Evolutionary conservation across 1,140 invertebrate species (phyloP).

Genomic region (Thaumetopoea pityocampa): DNA sequence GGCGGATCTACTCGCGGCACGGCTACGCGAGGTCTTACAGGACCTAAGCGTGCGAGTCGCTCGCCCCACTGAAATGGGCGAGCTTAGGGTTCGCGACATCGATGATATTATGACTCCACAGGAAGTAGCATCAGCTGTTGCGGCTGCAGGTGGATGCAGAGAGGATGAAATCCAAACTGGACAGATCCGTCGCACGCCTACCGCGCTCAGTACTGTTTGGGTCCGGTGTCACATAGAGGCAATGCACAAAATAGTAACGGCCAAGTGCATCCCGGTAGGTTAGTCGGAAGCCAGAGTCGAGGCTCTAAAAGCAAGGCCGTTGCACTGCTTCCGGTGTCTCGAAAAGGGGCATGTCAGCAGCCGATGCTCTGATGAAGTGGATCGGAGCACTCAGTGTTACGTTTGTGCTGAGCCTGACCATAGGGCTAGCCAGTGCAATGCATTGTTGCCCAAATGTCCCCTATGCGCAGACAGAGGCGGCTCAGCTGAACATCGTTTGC

Average conservation of each 20-base stretch:
- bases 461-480: neutral
- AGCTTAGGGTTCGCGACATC: conserved; percentile 18
- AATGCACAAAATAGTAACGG: neutral
- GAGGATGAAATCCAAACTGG: conserved; percentile 14
- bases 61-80: conserved; percentile 15
- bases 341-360: conserved; percentile 10
- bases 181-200: conserved; percentile 4
- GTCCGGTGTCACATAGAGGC: conserved; percentile 11
- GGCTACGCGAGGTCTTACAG: too few relatives aligned
- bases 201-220: conserved; percentile 11
- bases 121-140: conserved; percentile 20
- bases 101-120: conserved; percentile 18
- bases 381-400: conserved; percentile 2
- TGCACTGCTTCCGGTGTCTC: conserved; percentile 24
- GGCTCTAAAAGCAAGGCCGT: conserved; percentile 12
- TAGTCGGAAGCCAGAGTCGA: conserved; percentile 11
- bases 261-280: conserved; percentile 5
- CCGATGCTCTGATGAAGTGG: conserved; percentile 9
- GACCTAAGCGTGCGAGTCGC: conserved; percentile 11
- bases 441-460: neutral
- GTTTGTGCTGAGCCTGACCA: neutral
- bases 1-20: too few relatives aligned
- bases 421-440: neutral
- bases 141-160: conserved; percentile 13
- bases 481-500: neutral